These are phyloP conservation scores for Erythrocebus patas DNA, from an alignment of 2,113 vertebrate genomes.

Conservation along the genomic window DNA sequence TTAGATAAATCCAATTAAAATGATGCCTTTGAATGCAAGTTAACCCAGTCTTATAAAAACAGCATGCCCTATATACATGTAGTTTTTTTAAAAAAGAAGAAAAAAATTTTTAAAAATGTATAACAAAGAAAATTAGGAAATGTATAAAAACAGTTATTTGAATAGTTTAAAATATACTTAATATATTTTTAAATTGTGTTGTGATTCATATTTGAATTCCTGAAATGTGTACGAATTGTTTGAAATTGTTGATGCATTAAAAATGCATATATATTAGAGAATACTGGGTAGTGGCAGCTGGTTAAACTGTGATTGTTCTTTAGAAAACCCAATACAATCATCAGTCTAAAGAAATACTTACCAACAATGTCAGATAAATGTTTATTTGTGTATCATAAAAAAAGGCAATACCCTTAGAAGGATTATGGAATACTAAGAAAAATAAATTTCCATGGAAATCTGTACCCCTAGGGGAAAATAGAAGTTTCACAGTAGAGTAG, in stretches of 20 bases:
- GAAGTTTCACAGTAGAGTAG: not conserved
- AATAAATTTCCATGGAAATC: not conserved
- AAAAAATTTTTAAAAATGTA: not conserved
- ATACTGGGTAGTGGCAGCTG: not conserved
- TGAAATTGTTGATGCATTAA: not conserved
- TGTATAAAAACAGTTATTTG: not conserved
- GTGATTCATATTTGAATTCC: not conserved
- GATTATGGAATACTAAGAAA: not conserved
- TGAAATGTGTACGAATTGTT: not conserved
- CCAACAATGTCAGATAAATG: not conserved
- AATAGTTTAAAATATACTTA: not conserved
- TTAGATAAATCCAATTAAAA: conserved; percentile 44
- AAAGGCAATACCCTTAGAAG: not conserved
- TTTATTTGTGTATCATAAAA: not conserved
- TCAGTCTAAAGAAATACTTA: not conserved
- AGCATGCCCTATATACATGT: not conserved
- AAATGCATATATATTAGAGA: not conserved
- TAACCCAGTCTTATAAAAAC: conserved; percentile 4
- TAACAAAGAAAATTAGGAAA: not conserved
- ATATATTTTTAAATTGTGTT: not conserved
- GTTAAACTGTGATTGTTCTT: not conserved
- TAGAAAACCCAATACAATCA: not conserved
- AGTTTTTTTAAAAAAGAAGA: not conserved
- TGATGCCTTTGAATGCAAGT: conserved; percentile 7
- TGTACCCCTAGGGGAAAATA: not conserved